Percentiles rank a stretch among this genome's conserved stretches.
phyloP scores from a whole-genome alignment of 2,797 vertebrate genomes.

The Nasua narica region DNA sequence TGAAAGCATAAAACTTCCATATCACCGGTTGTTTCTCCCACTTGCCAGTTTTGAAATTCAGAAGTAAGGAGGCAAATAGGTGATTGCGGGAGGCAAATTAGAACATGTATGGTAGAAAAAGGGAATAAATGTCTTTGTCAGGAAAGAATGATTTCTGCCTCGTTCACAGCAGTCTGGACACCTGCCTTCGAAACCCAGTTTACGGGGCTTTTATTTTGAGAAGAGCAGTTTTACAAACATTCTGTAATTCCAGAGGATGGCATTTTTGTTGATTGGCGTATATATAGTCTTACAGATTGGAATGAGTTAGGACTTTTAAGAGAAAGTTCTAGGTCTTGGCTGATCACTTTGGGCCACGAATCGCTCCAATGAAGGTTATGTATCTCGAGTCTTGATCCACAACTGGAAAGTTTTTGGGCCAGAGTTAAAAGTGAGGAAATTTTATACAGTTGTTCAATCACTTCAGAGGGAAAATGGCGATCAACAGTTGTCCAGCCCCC shows the following conservation, averaged over 20 bases:
- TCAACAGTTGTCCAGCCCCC: conserved; percentile 86
- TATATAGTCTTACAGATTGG: conserved; percentile 39
- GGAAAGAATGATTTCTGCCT: conserved; percentile 67
- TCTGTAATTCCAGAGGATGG: conserved; percentile 56
- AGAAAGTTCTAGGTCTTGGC: conserved; percentile 64
- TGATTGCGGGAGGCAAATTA: conserved; percentile 65
- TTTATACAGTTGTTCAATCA: conserved; percentile 49
- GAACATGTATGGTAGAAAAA: conserved; percentile 36
- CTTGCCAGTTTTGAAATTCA: conserved; percentile 64
- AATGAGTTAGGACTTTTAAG: conserved; percentile 64
- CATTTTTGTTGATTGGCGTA: conserved; percentile 51
- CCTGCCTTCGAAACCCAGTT: neutral
- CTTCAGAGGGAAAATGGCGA: conserved; percentile 67
- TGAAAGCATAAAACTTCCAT: neutral
- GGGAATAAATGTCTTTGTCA: conserved; percentile 63
- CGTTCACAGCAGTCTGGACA: neutral
- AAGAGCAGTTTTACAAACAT: conserved; percentile 55
- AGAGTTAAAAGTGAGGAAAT: conserved; percentile 76
- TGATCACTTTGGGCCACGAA: conserved; percentile 31
- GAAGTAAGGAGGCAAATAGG: conserved; percentile 34
- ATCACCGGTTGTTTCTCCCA: conserved; percentile 33
- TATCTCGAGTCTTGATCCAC: conserved; percentile 55
- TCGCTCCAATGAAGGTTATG: conserved; percentile 46
- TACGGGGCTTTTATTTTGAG: conserved; percentile 40
- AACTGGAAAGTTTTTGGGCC: conserved; percentile 62